phyloP scores from a whole-genome alignment of 2,113 vertebrate genomes.

The Platanista minor region DNA sequence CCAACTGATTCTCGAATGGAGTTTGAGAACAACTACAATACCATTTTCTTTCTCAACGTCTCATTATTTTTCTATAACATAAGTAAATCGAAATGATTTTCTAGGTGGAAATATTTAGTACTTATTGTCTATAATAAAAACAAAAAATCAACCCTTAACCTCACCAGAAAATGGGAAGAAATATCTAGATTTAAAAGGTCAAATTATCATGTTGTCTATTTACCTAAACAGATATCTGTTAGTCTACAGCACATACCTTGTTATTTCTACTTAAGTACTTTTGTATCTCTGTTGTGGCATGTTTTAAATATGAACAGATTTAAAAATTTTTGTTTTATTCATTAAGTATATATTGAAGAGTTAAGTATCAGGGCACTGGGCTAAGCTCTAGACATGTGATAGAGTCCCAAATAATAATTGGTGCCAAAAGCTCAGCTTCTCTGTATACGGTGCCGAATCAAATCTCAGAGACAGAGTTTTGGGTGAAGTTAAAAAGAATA shows the following conservation, averaged over 20 bases:
- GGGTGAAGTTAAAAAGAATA: no score
- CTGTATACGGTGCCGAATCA: no score
- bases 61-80: not conserved
- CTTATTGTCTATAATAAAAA: slow-evolving; percentile 52
- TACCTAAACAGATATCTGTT: not conserved
- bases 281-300: not conserved
- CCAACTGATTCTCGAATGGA: not conserved
- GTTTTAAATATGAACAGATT: not conserved
- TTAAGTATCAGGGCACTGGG: not conserved
- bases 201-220: not conserved
- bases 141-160: slow-evolving; percentile 53
- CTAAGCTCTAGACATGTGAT: not conserved
- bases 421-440: no score
- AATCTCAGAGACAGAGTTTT: no score
- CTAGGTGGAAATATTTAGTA: slow-evolving; percentile 6
- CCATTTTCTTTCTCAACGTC: not conserved
- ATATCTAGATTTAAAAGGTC: not conserved
- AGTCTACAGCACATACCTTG: not conserved
- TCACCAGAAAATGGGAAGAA: not conserved
- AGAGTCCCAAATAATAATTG: not conserved
- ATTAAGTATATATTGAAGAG: not conserved
- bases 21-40: not conserved
- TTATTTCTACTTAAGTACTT: not conserved
- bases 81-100: slow-evolving; percentile 39
- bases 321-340: not conserved